Percentiles rank a stretch among this genome's conserved stretches.
Conservation (phyloP, 2,888 invertebrate genomes). For the Stenurella melanura region DNA sequence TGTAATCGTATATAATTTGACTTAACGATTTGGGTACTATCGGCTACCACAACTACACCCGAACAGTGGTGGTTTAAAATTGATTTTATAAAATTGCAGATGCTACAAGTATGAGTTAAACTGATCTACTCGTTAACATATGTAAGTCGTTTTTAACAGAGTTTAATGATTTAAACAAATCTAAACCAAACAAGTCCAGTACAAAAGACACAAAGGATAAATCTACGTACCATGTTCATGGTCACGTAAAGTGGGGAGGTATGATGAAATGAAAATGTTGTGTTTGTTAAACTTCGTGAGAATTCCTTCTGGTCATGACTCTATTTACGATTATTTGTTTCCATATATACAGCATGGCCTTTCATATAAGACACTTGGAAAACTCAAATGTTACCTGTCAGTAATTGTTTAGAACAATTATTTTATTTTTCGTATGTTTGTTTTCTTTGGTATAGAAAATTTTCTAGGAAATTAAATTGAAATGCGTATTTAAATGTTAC, state of each 20-base stretch:
- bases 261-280: conserved; percentile 25
- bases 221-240: conserved; percentile 57
- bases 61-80: neutral
- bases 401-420: too few species aligned
- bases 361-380: neutral
- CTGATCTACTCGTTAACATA: conserved; percentile 51
- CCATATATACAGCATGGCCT: neutral
- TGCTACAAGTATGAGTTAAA: conserved; percentile 19
- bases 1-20: conserved; percentile 7
- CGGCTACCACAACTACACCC: neutral
- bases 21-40: neutral
- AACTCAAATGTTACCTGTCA: neutral
- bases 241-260: conserved; percentile 55
- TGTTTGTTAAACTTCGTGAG: conserved; percentile 31
- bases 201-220: conserved; percentile 59
- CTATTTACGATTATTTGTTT: conserved; percentile 7
- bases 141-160: conserved; percentile 54
- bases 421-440: too few species aligned
- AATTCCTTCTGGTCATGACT: conserved; percentile 27
- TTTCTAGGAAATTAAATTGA: too few species aligned
- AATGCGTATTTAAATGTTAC: too few species aligned
- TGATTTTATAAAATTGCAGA: conserved; percentile 30
- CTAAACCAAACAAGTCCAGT: conserved; percentile 49
- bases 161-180: conserved; percentile 50
- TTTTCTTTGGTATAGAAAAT: too few species aligned